phyloP scores from a whole-genome alignment of 2,888 invertebrate genomes.

The Hedya salicella region DNA sequence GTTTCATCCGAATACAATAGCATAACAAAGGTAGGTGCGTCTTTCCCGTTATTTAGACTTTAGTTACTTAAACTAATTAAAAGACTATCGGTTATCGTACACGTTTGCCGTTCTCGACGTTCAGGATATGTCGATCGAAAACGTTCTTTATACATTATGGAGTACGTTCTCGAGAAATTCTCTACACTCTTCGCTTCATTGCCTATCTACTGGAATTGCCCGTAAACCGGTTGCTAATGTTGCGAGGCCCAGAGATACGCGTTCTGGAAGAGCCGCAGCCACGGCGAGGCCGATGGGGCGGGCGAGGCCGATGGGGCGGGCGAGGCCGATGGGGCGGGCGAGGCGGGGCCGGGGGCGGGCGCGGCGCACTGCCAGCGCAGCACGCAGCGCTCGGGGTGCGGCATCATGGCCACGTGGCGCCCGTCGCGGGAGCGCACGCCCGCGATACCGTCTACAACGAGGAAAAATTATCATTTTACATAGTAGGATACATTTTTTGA shows the following conservation, averaged over 20 bases:
- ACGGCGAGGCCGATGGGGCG: constrained; percentile 89
- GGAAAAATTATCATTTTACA: too few species aligned
- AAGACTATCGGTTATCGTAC: too few species aligned
- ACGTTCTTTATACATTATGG: too few species aligned
- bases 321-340: constrained; percentile 86
- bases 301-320: constrained; percentile 46
- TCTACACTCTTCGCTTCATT: too few species aligned
- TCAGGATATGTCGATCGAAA: too few species aligned
- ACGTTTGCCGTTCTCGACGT: too few species aligned
- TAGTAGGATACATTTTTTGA: too few species aligned
- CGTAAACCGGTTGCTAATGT: constrained; percentile 49
- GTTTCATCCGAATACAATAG: too few species aligned
- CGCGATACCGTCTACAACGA: constrained; percentile 89
- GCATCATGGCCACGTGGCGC: constrained; percentile 98
- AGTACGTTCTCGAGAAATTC: too few species aligned
- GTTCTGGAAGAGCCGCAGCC: constrained; percentile 96
- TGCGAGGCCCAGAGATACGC: constrained; percentile 90
- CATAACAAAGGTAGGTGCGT: too few species aligned
- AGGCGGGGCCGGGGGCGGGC: constrained; percentile 47
- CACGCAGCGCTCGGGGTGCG: constrained; percentile 97
- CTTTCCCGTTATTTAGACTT: too few species aligned
- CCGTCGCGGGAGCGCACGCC: constrained; percentile 96
- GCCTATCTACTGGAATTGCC: background rate
- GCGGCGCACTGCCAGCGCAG: constrained; percentile 96
- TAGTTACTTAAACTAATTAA: too few species aligned